Evolutionary conservation across 2,113 vertebrate species (phyloP).

Genomic region (Sus scrofa): T2T-Sscrofa CM000812.6:278086001-278086500

Average conservation of each 20-base stretch:
- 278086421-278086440: background rate
- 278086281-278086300: background rate
- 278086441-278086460: background rate
- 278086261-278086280: background rate
- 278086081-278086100: constrained; percentile 52
- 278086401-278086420: background rate
- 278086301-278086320: background rate
- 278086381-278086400: background rate
- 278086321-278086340: background rate
- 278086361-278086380: background rate
- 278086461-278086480: constrained; percentile 51
- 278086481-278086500: background rate
- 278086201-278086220: constrained; percentile 92
- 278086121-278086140: constrained; percentile 97
- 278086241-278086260: background rate
- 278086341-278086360: constrained; percentile 8
- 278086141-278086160: constrained; percentile 99
- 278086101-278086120: constrained; percentile 99
- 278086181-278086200: constrained; percentile 97
- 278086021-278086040: background rate
- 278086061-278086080: background rate
- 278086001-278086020: constrained; percentile 3
- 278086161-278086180: constrained; percentile 99
- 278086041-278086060: background rate
- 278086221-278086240: constrained; percentile 20